A percentile compares a stretch with the other conserved stretches of the same genome.
Conservation (phyloP, 2,113 vertebrate genomes). For the Python bivittatus region DNA sequence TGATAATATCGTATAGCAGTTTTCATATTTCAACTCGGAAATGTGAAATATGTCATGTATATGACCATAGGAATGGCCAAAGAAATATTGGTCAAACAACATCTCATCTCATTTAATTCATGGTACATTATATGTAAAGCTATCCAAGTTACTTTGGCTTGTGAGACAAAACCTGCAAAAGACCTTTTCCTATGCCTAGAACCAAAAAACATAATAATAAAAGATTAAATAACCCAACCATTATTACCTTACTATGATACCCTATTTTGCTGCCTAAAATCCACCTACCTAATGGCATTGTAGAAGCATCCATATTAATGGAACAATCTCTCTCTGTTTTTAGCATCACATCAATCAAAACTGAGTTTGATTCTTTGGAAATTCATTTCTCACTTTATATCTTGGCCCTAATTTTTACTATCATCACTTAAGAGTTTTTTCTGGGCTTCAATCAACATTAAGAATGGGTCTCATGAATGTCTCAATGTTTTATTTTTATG, state of each 20-base stretch:
- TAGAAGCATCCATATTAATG: background rate
- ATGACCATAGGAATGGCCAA: background rate
- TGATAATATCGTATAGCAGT: background rate
- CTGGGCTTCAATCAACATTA: conserved; percentile 1
- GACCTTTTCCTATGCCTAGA: background rate
- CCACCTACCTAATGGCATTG: background rate
- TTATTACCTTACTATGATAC: background rate
- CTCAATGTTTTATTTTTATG: conserved; percentile 9
- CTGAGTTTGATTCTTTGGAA: background rate
- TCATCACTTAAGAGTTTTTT: background rate
- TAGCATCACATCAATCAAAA: background rate
- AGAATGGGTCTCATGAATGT: background rate
- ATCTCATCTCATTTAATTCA: background rate
- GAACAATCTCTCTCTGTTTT: background rate
- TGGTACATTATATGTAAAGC: background rate
- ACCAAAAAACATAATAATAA: background rate
- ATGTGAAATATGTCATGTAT: background rate
- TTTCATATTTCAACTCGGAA: background rate
- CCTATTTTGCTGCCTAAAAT: background rate
- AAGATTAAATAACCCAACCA: background rate
- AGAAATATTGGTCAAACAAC: background rate
- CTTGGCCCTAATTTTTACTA: background rate
- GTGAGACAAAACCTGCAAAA: background rate
- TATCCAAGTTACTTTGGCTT: background rate
- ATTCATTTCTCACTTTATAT: conserved; percentile 2